These are phyloP conservation scores for Hemaris fuciformis DNA, from an alignment of 2,888 invertebrate genomes.

Conservation along the genomic window DNA sequence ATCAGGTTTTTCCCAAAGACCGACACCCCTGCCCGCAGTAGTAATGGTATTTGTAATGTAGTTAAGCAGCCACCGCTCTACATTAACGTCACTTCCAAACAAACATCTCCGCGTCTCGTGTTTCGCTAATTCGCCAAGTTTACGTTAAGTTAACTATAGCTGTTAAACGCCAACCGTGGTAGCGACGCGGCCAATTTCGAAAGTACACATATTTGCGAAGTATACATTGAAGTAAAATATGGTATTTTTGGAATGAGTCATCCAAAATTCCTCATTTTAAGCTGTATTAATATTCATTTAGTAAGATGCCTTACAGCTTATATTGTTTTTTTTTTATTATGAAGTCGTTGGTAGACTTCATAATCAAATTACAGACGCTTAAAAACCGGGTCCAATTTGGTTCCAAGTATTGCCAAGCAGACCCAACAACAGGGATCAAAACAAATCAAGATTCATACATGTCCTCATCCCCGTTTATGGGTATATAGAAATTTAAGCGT, in stretches of 20 bases:
- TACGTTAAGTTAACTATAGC: constrained; percentile 9
- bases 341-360: too few species aligned
- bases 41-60: constrained; percentile 66
- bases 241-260: too few species aligned
- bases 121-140: constrained; percentile 19
- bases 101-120: constrained; percentile 24
- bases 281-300: too few species aligned
- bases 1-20: not conserved
- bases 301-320: too few species aligned
- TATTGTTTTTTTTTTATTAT: too few species aligned
- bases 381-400: not conserved
- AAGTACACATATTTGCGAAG: too few species aligned
- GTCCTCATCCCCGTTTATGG: not conserved
- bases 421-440: not conserved
- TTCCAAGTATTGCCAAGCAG: not conserved
- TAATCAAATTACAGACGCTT: too few species aligned
- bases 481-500: not conserved
- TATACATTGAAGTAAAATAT: too few species aligned
- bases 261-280: too few species aligned
- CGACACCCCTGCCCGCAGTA: constrained; percentile 26
- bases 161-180: not conserved
- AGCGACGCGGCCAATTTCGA: constrained; percentile 7
- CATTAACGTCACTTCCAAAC: constrained; percentile 52
- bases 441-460: not conserved
- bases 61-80: constrained; percentile 49